These are phyloP conservation scores for Melanotaenia maccullochi DNA, from an alignment of 2,797 vertebrate genomes.

Conservation along the genomic window DNA sequence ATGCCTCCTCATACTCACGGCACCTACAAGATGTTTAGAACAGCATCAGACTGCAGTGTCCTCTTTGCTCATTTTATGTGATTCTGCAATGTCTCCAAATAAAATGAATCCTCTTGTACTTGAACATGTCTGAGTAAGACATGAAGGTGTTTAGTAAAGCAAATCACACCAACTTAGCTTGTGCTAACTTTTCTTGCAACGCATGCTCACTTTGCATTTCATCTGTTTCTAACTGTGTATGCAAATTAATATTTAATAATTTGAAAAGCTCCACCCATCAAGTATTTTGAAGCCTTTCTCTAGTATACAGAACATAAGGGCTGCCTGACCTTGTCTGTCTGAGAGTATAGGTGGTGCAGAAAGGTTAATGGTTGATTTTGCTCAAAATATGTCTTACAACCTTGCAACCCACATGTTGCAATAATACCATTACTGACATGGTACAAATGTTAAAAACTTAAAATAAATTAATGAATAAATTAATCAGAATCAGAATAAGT, in stretches of 20 bases:
- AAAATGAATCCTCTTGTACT: background rate
- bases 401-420: background rate
- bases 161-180: background rate
- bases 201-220: background rate
- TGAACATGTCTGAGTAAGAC: background rate
- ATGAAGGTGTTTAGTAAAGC: background rate
- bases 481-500: too few relatives aligned
- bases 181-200: background rate
- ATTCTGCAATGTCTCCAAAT: background rate
- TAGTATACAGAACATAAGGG: background rate
- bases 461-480: too few relatives aligned
- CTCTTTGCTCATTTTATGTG: background rate
- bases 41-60: background rate
- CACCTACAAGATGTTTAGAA: background rate
- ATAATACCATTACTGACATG: background rate
- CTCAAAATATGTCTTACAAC: background rate
- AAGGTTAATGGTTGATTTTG: background rate
- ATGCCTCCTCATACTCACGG: background rate
- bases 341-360: background rate
- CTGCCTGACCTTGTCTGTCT: background rate
- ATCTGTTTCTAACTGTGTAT: background rate
- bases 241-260: background rate
- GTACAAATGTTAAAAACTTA: background rate
- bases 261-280: background rate
- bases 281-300: background rate